These are phyloP conservation scores for Limenitis arthemis DNA, from an alignment of 2,888 invertebrate species.

Conservation along the genomic window DNA sequence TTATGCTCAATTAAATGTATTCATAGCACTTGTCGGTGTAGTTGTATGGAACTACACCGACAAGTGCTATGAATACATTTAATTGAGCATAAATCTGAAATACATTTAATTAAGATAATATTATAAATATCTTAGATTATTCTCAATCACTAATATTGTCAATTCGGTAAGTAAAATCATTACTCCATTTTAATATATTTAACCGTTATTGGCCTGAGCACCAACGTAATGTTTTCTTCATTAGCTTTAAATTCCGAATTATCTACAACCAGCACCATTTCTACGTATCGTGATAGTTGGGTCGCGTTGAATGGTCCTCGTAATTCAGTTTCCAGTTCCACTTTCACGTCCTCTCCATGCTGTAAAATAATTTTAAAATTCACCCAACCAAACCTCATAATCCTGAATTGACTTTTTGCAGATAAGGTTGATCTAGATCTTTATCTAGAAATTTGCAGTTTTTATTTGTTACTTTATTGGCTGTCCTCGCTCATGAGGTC, in stretches of 20 bases:
- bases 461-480: too few relatives aligned
- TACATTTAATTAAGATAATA: not conserved
- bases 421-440: constrained; percentile 34
- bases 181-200: constrained; percentile 80
- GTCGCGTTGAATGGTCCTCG: constrained; percentile 91
- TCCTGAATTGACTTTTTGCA: constrained; percentile 26
- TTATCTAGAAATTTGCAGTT: too few relatives aligned
- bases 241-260: constrained; percentile 87
- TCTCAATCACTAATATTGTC: too few relatives aligned
- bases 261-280: constrained; percentile 91
- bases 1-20: constrained; percentile 95
- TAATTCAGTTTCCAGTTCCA: constrained; percentile 60
- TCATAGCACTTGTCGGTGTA: constrained; percentile 94
- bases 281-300: constrained; percentile 88
- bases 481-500: too few relatives aligned
- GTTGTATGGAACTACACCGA: constrained; percentile 99
- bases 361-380: constrained; percentile 39
- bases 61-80: too few relatives aligned
- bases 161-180: too few relatives aligned
- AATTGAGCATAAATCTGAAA: constrained; percentile 70
- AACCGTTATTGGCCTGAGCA: constrained; percentile 85
- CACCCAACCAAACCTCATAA: constrained; percentile 49
- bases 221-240: constrained; percentile 78
- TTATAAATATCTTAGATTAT: not conserved
- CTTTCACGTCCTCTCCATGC: constrained; percentile 77